Evolutionary conservation across 2,113 vertebrate species (phyloP).

Genomic region (Candoia aspera): DNA sequence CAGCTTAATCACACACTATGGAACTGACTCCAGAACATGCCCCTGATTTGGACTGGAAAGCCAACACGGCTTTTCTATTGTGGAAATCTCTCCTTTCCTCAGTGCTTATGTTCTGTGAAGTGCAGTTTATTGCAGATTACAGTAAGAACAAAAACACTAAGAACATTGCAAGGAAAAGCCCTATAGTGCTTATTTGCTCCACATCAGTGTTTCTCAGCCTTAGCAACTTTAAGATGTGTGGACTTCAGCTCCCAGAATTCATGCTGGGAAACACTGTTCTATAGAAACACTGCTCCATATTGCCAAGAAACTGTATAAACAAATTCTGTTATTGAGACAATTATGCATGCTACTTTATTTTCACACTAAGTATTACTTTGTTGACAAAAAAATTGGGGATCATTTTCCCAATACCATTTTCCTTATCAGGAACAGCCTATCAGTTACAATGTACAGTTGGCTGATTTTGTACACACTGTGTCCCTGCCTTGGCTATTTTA

Average conservation of each 20-base stretch:
- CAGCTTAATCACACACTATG: background rate
- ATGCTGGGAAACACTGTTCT: too few relatives aligned
- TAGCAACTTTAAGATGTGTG: too few relatives aligned
- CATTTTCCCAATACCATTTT: background rate
- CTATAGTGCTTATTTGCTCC: background rate
- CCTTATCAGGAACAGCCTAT: background rate
- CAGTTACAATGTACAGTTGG: background rate
- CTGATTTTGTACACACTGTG: background rate
- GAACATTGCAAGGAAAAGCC: background rate
- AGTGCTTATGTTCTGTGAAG: background rate
- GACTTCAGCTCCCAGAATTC: too few relatives aligned
- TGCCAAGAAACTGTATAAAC: background rate
- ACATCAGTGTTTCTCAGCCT: too few relatives aligned
- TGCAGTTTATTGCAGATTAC: background rate
- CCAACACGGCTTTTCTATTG: background rate
- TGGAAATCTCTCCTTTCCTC: background rate
- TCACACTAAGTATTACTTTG: background rate
- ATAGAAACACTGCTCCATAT: background rate
- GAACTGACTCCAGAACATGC: background rate
- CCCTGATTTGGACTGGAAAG: too few relatives aligned
- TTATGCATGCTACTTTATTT: background rate
- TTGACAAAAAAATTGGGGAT: background rate
- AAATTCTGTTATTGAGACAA: background rate
- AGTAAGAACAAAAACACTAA: background rate
- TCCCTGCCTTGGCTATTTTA: background rate